These are phyloP conservation scores for Dicrostonyx torquatus DNA, from an alignment of 2,797 vertebrate species.

Conservation along the genomic window DNA sequence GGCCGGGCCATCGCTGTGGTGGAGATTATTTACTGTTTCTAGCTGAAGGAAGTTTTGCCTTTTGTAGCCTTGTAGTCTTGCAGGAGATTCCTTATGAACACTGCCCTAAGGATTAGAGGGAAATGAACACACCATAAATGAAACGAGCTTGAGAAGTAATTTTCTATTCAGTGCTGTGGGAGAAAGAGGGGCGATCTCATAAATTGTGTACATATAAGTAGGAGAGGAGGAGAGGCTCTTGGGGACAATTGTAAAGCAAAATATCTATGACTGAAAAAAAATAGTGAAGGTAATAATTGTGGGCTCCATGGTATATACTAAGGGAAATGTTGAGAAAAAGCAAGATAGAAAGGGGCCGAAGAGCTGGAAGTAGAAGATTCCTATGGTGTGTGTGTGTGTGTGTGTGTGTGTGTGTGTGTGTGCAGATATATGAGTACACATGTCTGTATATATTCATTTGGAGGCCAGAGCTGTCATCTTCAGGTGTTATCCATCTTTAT, in stretches of 20 bases:
- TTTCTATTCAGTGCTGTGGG: background rate
- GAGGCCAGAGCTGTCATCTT: background rate
- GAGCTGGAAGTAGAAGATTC: background rate
- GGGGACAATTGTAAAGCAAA: background rate
- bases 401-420: no score
- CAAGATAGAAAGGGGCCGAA: background rate
- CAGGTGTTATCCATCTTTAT: background rate
- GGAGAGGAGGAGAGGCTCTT: background rate
- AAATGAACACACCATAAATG: background rate
- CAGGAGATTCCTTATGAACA: background rate
- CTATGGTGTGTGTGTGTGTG: background rate
- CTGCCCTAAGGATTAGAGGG: background rate
- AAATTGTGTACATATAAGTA: background rate
- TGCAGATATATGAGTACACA: no score
- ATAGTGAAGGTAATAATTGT: background rate
- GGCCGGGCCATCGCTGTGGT: slow-evolving; percentile 39
- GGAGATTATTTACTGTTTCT: slow-evolving; percentile 42
- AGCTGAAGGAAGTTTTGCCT: background rate
- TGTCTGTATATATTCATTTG: background rate
- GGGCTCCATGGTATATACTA: background rate
- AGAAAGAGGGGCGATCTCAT: background rate
- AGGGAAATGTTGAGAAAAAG: background rate
- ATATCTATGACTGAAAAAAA: background rate
- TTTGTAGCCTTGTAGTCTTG: background rate
- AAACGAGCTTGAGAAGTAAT: background rate